Conservation (phyloP, 2,113 vertebrate species). For the Nanorana parkeri region DNA sequence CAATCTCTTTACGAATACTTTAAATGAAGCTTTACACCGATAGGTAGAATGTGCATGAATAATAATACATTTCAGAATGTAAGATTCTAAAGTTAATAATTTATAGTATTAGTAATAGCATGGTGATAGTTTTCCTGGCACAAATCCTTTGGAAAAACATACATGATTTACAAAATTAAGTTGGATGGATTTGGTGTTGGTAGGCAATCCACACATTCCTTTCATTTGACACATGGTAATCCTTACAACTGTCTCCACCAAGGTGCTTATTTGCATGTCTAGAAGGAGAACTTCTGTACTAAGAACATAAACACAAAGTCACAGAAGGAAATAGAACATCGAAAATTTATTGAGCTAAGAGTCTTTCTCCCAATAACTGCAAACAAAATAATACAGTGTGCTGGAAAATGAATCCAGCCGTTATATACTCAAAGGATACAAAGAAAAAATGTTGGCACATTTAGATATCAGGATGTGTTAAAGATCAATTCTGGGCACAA, state of each 20-base stretch:
- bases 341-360: no score
- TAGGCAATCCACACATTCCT: slow-evolving; percentile 15
- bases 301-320: not conserved
- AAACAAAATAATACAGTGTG: no score
- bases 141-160: not conserved
- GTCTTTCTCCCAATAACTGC: no score
- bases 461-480: no score
- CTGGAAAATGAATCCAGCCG: no score
- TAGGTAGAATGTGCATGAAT: not conserved
- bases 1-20: slow-evolving; percentile 1
- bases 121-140: slow-evolving; percentile 4
- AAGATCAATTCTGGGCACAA: no score
- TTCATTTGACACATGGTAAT: slow-evolving; percentile 4
- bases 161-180: not conserved
- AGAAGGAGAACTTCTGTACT: not conserved
- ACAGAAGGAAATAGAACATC: not conserved
- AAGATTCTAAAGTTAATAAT: not conserved
- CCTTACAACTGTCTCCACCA: not conserved
- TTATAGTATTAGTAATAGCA: not conserved
- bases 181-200: not conserved
- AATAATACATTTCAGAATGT: not conserved
- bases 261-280: not conserved
- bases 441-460: no score
- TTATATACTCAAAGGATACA: no score
- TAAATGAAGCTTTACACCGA: not conserved